Conservation (phyloP, 2,888 invertebrate genomes). For the Parapristionchus giblindavisi region DNA sequence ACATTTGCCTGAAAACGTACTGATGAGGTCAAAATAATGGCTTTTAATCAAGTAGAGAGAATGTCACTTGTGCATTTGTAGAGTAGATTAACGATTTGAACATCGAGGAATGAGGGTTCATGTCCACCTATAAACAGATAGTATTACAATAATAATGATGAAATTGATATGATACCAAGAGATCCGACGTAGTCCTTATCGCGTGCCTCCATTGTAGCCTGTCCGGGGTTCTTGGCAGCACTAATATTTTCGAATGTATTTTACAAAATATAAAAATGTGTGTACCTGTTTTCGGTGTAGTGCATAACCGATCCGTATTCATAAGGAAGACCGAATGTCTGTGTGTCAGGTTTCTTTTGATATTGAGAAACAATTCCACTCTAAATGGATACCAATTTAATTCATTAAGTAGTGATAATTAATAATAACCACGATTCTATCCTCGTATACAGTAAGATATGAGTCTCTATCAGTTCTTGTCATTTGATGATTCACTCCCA, state of each 20-base stretch:
- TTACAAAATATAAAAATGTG: too few relatives aligned
- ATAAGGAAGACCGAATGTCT: constrained; percentile 30
- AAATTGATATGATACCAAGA: too few relatives aligned
- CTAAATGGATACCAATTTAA: not conserved
- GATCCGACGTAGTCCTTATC: constrained; percentile 28
- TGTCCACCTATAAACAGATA: not conserved
- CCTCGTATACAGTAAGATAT: constrained; percentile 6
- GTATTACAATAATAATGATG: not conserved
- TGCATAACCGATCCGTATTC: constrained; percentile 32
- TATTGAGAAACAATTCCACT: constrained; percentile 7
- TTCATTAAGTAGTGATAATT: not conserved
- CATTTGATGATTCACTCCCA: constrained; percentile 30
- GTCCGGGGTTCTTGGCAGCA: constrained; percentile 6
- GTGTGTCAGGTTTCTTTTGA: constrained; percentile 21
- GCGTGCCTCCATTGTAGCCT: constrained; percentile 24
- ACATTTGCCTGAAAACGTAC: not conserved
- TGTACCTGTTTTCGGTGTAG: constrained; percentile 30
- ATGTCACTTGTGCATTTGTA: constrained; percentile 30
- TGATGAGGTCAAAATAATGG: too few relatives aligned
- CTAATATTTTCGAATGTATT: too few relatives aligned
- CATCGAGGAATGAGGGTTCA: constrained; percentile 35
- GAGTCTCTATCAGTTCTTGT: constrained; percentile 13
- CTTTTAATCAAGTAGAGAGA: too few relatives aligned
- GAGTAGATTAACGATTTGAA: constrained; percentile 32
- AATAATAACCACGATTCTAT: constrained; percentile 2